Base-by-base conservation (phyloP, 2,888 invertebrate species). In the Drosophila prostipennis region DNA sequence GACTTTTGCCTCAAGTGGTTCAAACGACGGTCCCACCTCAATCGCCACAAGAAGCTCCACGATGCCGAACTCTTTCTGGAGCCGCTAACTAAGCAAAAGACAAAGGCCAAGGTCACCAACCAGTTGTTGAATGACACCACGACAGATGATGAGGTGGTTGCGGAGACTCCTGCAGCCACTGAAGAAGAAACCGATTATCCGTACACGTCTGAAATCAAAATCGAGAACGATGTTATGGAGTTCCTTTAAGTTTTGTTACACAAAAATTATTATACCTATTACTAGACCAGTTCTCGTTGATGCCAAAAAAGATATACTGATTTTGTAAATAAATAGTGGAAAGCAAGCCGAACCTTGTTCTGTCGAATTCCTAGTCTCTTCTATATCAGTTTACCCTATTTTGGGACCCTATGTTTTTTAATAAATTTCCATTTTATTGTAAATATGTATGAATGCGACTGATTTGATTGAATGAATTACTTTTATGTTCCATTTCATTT, bases 21-120 rank as follows among this genome's bases (percentile, higher is more conserved):
- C 26, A 90, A 90, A 76, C 79, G 90, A 29, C 90, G 91, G 57
- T 91, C 91, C 16, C 91, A 91, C 64, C 72, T 91, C 16, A 91
- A 89, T 68, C 87, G 91, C 11, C 91, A 91, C 69, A 89, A 86
- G 58, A 88, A 90, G 54, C 81, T 89, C 34, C 91, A 91, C 49
- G 80, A 78, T 13, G 79, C 89, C 11, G 89, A 89, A 32, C 72
- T 80, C 58, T 87, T 80, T 8, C 78, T 79, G 23, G 84, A 85
- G 54, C 23, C 60, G 2, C 42, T n/a, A 1, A 64, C 57, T 14
- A 74, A 70, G 34, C 74, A 57, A 48, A 70, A 34, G 26, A 76
- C 53, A 56, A 67, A 49, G 37, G 43, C n/a, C 45, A 63, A 68
- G 34, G 1, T 42, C 36, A 29, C 36, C n/a, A 37, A 23, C 6